These are phyloP conservation scores for Axis porcinus DNA, from an alignment of 2,113 vertebrate species.

Conservation along the genomic window DNA sequence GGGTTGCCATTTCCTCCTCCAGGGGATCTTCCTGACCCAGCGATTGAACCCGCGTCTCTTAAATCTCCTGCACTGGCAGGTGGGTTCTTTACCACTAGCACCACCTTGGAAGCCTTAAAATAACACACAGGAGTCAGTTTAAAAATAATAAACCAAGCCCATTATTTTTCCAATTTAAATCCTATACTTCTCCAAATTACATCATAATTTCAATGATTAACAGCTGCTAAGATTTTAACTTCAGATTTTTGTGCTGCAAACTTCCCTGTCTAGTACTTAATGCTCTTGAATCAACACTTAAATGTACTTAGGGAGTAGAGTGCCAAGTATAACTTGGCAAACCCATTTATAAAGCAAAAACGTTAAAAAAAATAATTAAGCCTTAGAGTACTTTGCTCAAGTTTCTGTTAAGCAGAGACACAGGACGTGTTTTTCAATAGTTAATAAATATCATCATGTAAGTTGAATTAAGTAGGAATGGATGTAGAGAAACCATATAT, in stretches of 20 bases:
- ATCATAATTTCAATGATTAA: not conserved
- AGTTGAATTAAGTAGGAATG: not conserved
- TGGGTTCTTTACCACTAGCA: not conserved
- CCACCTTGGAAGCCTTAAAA: not conserved
- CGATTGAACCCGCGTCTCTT: not conserved
- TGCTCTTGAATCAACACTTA: not conserved
- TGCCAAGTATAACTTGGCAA: not conserved
- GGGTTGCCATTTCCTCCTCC: not conserved
- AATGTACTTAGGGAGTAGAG: not conserved
- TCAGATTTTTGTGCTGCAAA: not conserved
- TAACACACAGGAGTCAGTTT: not conserved
- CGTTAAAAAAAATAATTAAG: not conserved
- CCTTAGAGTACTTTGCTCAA: not conserved
- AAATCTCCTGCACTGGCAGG: not conserved
- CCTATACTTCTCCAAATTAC: not conserved
- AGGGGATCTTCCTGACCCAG: not conserved
- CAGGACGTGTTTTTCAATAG: not conserved
- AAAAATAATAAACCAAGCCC: not conserved
- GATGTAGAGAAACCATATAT: not conserved
- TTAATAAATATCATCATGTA: not conserved
- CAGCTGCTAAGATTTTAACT: not conserved
- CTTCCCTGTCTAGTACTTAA: not conserved
- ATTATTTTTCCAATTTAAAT: not conserved
- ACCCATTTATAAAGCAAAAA: not conserved
- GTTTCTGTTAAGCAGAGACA: not conserved